Conservation (phyloP, 2,113 vertebrate species). For the Onychorhynchus coronatus region DNA sequence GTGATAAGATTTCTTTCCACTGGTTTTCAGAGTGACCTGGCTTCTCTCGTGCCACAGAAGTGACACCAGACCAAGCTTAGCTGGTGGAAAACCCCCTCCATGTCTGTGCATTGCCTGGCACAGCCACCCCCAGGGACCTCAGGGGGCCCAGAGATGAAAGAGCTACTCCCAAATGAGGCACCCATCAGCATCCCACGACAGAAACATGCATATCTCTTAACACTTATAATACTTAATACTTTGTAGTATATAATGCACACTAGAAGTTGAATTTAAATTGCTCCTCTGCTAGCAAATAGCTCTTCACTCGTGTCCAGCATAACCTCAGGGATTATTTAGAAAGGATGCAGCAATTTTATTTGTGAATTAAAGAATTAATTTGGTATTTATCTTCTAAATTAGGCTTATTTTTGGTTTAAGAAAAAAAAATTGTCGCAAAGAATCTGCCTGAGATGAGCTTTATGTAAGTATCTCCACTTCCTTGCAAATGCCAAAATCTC, state of each 20-base stretch:
- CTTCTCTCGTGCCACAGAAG: not conserved
- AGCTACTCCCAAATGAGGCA: not conserved
- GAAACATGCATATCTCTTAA: not conserved
- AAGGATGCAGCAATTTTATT: not conserved
- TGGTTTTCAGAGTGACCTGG: not conserved
- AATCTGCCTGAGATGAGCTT: not conserved
- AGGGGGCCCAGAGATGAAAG: not conserved
- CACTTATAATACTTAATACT: not conserved
- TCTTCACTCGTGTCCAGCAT: not conserved
- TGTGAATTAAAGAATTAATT: not conserved
- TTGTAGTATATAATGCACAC: too few relatives aligned
- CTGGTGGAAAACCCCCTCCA: not conserved
- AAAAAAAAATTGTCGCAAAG: not conserved
- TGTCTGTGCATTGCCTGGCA: not conserved
- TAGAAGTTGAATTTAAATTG: not conserved
- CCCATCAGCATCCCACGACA: not conserved
- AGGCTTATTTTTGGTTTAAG: not conserved
- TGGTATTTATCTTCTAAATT: not conserved
- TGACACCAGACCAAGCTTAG: not conserved
- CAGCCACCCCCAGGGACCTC: not conserved
- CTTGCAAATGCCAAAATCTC: not conserved
- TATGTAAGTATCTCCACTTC: not conserved
- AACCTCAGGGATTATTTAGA: not conserved
- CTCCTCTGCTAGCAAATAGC: not conserved
- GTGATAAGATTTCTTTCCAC: not conserved